Percentiles rank a stretch among this genome's conserved stretches.
These are phyloP conservation scores for Orchesella cincta DNA, from an alignment of 1,140 invertebrate species.

Conservation along the genomic window DNA sequence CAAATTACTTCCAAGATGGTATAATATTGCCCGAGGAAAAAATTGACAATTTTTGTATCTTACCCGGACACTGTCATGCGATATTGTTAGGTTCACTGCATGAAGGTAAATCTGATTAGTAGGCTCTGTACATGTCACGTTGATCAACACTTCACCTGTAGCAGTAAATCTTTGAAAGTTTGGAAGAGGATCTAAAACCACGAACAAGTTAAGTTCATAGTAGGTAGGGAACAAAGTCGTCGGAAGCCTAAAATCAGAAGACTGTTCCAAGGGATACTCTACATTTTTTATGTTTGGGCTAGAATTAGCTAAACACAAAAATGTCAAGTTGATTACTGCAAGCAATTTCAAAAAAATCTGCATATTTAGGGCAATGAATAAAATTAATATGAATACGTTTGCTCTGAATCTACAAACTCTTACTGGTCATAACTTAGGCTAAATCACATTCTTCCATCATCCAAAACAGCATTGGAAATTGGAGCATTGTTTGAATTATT, in stretches of 20 bases:
- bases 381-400: no score
- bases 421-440: no score
- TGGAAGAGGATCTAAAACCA: conserved; percentile 29
- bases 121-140: conserved; percentile 14
- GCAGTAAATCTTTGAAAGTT: conserved; percentile 36
- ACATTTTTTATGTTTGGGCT: no score
- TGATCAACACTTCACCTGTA: conserved; percentile 15
- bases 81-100: conserved; percentile 38
- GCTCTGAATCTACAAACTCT: no score
- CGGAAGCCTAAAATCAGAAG: conserved; percentile 31
- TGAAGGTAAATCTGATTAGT: conserved; percentile 29
- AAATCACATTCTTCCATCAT: no score
- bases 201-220: conserved; percentile 28
- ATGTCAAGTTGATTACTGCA: no score
- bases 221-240: conserved; percentile 6
- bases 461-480: no score
- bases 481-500: no score
- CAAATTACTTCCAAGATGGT: background rate
- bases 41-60: background rate
- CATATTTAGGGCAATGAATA: no score
- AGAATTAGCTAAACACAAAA: no score
- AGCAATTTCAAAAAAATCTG: no score
- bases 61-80: conserved; percentile 33
- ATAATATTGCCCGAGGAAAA: background rate
- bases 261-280: background rate